Evolutionary conservation across 2,113 vertebrate genomes (phyloP), one percentile per base, ranked within the genome.

Genomic region (Camelus bactrianus): DNA sequence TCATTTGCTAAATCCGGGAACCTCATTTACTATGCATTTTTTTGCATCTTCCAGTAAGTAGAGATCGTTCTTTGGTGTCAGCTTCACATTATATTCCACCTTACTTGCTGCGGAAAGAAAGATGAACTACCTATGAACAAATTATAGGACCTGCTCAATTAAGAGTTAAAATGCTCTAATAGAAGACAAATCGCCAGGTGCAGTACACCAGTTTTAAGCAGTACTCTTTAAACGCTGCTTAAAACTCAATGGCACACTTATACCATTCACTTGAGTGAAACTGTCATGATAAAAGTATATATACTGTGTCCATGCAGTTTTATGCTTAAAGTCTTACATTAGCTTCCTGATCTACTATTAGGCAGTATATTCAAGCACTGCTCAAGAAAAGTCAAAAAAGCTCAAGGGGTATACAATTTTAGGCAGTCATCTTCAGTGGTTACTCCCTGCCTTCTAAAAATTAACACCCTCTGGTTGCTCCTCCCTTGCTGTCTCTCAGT

Each of bases 1-100:
- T 48, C 84, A 94, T 91, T 86, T 92, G 80, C 60, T 91, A 65
- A 86, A 75, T 50, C 22, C 76, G 35, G 46, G 7, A 76, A 87
- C 17, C 4, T 62, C n/a, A 60, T 77, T 84, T 84, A 94, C 32
- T 13, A 22, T 83, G 22, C 32, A 32, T 32, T 70, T 88, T 83
- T 94, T 64, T n/a, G 30, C 30, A 52, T 65, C 15, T 62, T 89
- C 64, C 24, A 50, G 24, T 50, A 91, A 86, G 14, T 19, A 86
- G 42, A 88, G 14, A 70, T 58, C 22, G 70, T 79, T 83, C 50
- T 92, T 82, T 72, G 20, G 48, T 73, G 42, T 22, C 56, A 58
- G 48, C 12, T 85, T 85, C 62, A 79, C 46, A 70, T 46, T 42
- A 85, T 52, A 20, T n/a, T 42, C 48, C 13, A 77, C 19, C 32